These are phyloP conservation scores for Darevskia mixta DNA, from an alignment of 2,797 vertebrate genomes.

Conservation along the genomic window DNA sequence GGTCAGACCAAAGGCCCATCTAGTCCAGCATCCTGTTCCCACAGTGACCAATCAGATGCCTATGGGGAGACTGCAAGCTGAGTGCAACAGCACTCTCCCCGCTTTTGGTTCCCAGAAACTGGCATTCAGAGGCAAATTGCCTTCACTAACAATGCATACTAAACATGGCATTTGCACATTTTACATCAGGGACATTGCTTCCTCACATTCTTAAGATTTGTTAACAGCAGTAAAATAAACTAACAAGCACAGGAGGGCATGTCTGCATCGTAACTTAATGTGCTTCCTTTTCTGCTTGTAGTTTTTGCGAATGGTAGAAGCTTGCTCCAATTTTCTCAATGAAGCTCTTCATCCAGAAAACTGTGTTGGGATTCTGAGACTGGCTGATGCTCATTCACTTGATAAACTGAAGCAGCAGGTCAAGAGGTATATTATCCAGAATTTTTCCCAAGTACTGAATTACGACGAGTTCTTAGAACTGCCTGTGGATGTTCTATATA, in stretches of 20 bases:
- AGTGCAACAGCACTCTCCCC: no score
- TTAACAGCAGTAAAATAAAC: background rate
- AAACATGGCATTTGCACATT: background rate
- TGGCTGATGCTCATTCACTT: slow-evolving; percentile 90
- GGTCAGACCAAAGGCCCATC: no score
- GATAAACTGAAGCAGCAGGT: slow-evolving; percentile 83
- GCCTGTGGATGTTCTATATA: slow-evolving; percentile 83
- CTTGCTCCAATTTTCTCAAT: slow-evolving; percentile 89
- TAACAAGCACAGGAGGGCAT: background rate
- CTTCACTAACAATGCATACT: background rate
- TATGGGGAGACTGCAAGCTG: no score
- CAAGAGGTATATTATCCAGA: slow-evolving; percentile 88
- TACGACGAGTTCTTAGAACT: slow-evolving; percentile 91
- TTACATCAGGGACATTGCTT: background rate
- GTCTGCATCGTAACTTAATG: background rate
- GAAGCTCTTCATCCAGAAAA: slow-evolving; percentile 92
- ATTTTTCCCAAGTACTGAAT: slow-evolving; percentile 88
- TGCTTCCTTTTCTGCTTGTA: slow-evolving; percentile 63
- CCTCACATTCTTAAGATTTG: background rate
- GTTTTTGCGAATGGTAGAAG: slow-evolving; percentile 95
- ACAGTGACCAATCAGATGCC: no score
- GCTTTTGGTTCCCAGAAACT: no score
- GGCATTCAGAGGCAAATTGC: no score
- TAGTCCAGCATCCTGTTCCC: no score
- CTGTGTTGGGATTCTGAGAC: slow-evolving; percentile 90